A percentile compares a stretch with the other conserved stretches of the same genome.
Conservation (phyloP, 2,888 invertebrate genomes). For the Dryobota labecula region DNA sequence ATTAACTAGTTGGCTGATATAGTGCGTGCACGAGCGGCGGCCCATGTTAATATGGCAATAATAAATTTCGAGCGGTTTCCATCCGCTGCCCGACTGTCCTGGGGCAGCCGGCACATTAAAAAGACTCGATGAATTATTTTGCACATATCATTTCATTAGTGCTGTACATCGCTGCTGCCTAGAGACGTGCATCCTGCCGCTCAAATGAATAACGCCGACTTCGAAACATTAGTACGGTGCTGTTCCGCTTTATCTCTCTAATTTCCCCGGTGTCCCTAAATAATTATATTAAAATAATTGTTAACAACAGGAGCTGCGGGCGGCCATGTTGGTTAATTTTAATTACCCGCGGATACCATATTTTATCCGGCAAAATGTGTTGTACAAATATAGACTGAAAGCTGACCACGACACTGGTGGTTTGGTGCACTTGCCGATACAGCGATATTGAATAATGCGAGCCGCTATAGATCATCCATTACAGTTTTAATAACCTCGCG, state of each 20-base stretch:
- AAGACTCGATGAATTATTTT: slow-evolving; percentile 81
- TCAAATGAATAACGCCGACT: slow-evolving; percentile 72
- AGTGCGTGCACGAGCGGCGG: slow-evolving; percentile 78
- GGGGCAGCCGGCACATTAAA: slow-evolving; percentile 75
- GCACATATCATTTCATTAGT: slow-evolving; percentile 74
- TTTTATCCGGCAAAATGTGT: slow-evolving; percentile 81
- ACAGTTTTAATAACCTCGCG: slow-evolving; percentile 46
- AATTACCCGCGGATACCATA: slow-evolving; percentile 83
- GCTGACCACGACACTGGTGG: slow-evolving; percentile 71
- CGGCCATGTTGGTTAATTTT: slow-evolving; percentile 81
- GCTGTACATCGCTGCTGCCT: slow-evolving; percentile 54
- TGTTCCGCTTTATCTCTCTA: slow-evolving; percentile 72
- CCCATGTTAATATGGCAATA: slow-evolving; percentile 87
- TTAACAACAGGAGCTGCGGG: slow-evolving; percentile 75
- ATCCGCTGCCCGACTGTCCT: slow-evolving; percentile 75
- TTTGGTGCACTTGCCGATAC: slow-evolving; percentile 61
- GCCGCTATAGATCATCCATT: slow-evolving; percentile 40
- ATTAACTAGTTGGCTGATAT: slow-evolving; percentile 87
- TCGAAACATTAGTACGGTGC: slow-evolving; percentile 62
- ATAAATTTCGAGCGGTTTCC: slow-evolving; percentile 86
- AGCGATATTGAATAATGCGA: slow-evolving; percentile 65
- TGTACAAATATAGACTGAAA: slow-evolving; percentile 76
- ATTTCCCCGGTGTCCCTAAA: slow-evolving; percentile 80
- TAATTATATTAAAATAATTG: slow-evolving; percentile 83
- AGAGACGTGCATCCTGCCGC: slow-evolving; percentile 59